Base-by-base conservation (phyloP, 2,888 invertebrate species). In the Linhomoeus sp. region DNA sequence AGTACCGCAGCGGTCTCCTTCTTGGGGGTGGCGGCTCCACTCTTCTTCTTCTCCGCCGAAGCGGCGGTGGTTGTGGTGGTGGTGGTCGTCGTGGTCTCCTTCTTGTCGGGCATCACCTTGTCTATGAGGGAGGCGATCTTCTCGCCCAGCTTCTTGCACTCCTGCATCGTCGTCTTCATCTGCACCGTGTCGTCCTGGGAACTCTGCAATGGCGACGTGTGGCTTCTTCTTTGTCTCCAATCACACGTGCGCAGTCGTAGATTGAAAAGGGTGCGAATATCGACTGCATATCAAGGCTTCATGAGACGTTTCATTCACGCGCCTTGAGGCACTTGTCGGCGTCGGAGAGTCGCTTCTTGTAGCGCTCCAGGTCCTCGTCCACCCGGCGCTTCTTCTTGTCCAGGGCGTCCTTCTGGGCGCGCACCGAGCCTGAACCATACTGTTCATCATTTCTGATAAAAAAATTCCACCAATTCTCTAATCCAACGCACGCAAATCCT, bases 291-390 rank as follows among this genome's bases (percentile, higher is more conserved):
- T n/a, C n/a, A n/a, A n/a, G n/a, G n/a, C n/a, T n/a, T n/a, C n/a
- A n/a, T n/a, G n/a, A n/a, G n/a, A n/a, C n/a, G n/a, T n/a, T n/a
- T n/a, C n/a, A n/a, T n/a, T n/a, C n/a, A n/a, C n/a, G n/a, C 22
- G 54, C 55, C 52, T 58, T 58, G 33, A 59, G 49, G 23, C 50
- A 48, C 29, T 57, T 55, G 26, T 56, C 58, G 3, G 58, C 52
- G 29, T 62, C 62, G 35, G 56, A 49, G 41, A 61, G 45, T 43
- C 58, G 58, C 51, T 61, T 62, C 45, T 57, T 57, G 23, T 56
- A 54, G 37, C 56, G 56, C 12, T 57, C 56, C 24, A 58, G 50
- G 46, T 61, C 60, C 9, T 57, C 56, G 22, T 60, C 60, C 38
- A 61, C 51, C 15, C 57, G 54, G 37, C 56, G 55, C 49, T 57